These are phyloP conservation scores for Grapholita molesta DNA, from an alignment of 1,140 invertebrate species.

Conservation along the genomic window DNA sequence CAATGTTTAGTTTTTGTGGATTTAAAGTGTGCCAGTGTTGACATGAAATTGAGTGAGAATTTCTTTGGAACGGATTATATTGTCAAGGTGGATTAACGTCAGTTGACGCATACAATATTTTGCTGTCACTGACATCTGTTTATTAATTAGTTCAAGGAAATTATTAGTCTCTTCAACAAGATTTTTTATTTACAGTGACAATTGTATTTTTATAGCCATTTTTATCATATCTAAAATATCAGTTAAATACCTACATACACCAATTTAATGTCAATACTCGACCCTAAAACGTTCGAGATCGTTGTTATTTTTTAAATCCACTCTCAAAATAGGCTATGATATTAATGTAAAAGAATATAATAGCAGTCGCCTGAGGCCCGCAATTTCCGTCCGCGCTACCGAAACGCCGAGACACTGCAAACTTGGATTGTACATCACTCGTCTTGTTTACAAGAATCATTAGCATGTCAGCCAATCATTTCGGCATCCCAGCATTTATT, in stretches of 20 bases:
- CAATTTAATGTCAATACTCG: neutral
- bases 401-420: slow-evolving; percentile 35
- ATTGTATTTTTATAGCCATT: neutral
- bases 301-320: neutral
- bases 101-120: neutral
- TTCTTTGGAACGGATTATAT: slow-evolving; percentile 7
- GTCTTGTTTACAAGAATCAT: slow-evolving; percentile 47
- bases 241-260: too few relatives aligned
- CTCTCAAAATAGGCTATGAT: slow-evolving; percentile 33
- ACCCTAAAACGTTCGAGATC: neutral
- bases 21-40: slow-evolving; percentile 6
- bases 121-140: slow-evolving; percentile 18
- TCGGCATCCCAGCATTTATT: neutral
- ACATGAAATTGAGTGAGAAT: slow-evolving; percentile 20
- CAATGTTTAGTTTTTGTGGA: slow-evolving; percentile 18
- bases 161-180: neutral
- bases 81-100: slow-evolving; percentile 6
- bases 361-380: slow-evolving; percentile 39
- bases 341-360: slow-evolving; percentile 55
- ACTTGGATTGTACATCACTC: slow-evolving; percentile 53
- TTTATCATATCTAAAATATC: too few relatives aligned
- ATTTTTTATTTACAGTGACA: neutral
- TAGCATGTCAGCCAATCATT: slow-evolving; percentile 18
- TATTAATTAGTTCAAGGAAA: neutral
- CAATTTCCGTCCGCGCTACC: slow-evolving; percentile 56